Conservation (phyloP, 2,113 vertebrate genomes). For the Anarhynchus alexandrinus region DNA sequence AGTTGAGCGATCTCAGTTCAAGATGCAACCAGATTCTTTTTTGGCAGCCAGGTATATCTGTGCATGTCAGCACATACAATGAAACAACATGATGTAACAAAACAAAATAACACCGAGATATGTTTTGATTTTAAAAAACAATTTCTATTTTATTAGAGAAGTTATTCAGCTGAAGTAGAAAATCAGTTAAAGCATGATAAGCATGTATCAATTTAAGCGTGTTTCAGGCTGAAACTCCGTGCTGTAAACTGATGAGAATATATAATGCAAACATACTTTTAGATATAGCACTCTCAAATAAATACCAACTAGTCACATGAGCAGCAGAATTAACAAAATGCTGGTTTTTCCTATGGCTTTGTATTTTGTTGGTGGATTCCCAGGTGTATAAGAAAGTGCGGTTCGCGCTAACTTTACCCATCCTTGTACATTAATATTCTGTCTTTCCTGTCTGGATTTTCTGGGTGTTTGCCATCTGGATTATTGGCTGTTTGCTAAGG, state of each 20-base stretch:
- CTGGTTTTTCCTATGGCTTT: not conserved
- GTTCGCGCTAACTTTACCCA: not conserved
- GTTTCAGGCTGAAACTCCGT: not conserved
- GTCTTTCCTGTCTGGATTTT: not conserved
- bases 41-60: not conserved
- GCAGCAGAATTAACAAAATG: not conserved
- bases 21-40: not conserved
- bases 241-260: not conserved
- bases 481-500: not conserved
- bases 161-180: not conserved
- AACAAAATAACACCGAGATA: not conserved
- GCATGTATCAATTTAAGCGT: not conserved
- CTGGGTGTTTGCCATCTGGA: not conserved
- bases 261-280: not conserved
- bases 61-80: not conserved
- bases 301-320: not conserved
- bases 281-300: not conserved
- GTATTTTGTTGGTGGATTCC: not conserved
- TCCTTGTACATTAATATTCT: not conserved
- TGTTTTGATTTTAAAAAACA: not conserved
- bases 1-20: not conserved
- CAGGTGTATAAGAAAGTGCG: not conserved
- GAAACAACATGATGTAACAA: fast-evolving
- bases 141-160: not conserved
- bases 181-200: not conserved